Conservation (phyloP, 2,888 invertebrate genomes). For the Anthophora plumipes region DNA sequence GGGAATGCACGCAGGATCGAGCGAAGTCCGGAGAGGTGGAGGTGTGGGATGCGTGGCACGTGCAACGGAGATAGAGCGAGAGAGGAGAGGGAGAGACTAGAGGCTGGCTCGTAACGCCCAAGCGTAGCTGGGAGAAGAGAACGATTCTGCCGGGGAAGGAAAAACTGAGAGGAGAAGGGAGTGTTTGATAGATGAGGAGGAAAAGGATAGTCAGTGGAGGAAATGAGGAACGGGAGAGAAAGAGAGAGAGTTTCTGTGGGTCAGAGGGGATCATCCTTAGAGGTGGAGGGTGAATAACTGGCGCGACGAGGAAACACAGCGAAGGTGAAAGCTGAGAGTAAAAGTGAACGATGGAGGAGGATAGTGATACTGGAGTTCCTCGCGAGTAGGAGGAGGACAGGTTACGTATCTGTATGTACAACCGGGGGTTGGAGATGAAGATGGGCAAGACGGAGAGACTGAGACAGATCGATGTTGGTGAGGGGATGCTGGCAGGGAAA, state of each 20-base stretch:
- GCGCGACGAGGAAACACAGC: constrained; percentile 1
- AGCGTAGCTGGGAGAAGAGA: constrained; percentile 25
- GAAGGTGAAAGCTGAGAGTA: constrained; percentile 45
- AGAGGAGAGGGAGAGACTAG: constrained; percentile 7
- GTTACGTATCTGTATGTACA: neutral
- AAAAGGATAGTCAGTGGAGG: neutral
- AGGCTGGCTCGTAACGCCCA: constrained; percentile 39
- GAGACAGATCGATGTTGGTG: constrained; percentile 35
- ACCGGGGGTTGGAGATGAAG: neutral
- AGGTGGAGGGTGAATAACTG: constrained; percentile 10
- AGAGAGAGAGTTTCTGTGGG: neutral
- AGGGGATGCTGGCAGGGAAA: neutral
- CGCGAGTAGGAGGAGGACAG: neutral
- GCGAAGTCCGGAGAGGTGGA: constrained; percentile 28
- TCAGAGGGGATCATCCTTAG: constrained; percentile 10
- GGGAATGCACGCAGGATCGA: constrained; percentile 56
- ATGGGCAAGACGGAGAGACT: neutral
- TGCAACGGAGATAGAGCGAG: neutral
- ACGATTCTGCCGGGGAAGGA: neutral
- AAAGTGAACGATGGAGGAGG: constrained; percentile 29
- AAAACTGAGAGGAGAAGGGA: neutral
- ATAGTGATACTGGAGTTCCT: neutral
- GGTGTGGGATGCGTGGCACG: neutral
- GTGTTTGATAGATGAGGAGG: neutral
- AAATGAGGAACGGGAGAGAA: neutral